Base-by-base conservation (phyloP, 1,140 invertebrate genomes). In the Probaryconus sp. region DNA sequence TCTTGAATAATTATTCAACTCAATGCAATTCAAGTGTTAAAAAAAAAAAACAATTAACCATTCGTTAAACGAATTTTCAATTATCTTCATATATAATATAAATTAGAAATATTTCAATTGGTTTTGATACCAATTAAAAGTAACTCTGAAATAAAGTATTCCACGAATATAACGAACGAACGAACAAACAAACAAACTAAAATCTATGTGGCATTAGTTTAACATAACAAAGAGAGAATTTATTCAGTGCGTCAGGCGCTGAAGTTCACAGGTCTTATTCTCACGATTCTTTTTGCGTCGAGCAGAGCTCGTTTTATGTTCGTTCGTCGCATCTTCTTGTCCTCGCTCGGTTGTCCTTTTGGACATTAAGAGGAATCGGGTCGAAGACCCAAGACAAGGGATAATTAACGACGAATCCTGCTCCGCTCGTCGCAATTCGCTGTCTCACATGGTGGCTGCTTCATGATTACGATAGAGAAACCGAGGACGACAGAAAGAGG, bases 361-460 rank as follows among this genome's bases (percentile, higher is more conserved):
- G 45, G 35, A 58, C 43, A 17, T 24, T 2, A 43, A 28, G 38
- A 47, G 14, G 51, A 60, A 53, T 50, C 42, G 61, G 40, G 50
- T 60, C 58, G 30, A 63, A 37, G 56, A 68, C 33, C 51, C 20
- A 42, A 47, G 50, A 55, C 56, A 69, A 55, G 64, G 71, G 60
- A 79, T 79, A 82, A 82, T 82, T 82, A 81, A 83, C 73, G 69
- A 67, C 48, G 45, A 48, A 63, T 43, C 48, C 50, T 51, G 55
- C 53, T 45, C 33, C 63, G 14, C 60, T 68, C 63, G 48, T 67
- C 47, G 61, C 61, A 67, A 74, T 70, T 74, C 65, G 61, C 71
- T 61, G 65, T 67, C 70, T 64, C 58, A 53, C 50, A 64, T 60
- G 53, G 64, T 72, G 64, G 48, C 53, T 63, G 53, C 35, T 45